These are phyloP conservation scores for Melinaea menophilus DNA, from an alignment of 2,888 invertebrate genomes.

Conservation along the genomic window DNA sequence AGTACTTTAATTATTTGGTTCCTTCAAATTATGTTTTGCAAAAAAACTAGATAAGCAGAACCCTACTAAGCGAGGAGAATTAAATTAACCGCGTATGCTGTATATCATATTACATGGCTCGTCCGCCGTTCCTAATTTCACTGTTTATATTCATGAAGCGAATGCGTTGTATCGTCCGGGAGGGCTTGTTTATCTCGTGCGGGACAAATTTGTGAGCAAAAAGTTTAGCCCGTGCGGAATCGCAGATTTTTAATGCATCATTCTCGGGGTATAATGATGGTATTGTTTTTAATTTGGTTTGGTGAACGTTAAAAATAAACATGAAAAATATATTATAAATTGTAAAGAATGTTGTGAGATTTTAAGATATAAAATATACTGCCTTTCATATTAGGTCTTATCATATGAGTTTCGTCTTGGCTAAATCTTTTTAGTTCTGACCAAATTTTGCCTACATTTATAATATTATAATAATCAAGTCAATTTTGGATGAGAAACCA, in stretches of 20 bases:
- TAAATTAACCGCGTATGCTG: conserved; percentile 65
- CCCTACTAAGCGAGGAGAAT: conserved; percentile 46
- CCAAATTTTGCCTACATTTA: too few relatives aligned
- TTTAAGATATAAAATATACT: too few relatives aligned
- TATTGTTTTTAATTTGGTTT: conserved; percentile 4
- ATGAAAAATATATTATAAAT: background rate
- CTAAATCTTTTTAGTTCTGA: too few relatives aligned
- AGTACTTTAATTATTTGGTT: background rate
- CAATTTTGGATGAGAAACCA: too few relatives aligned
- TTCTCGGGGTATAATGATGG: conserved; percentile 14
- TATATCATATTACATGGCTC: conserved; percentile 57
- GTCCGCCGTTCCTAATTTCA: conserved; percentile 58
- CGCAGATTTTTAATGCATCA: conserved; percentile 34
- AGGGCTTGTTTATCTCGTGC: conserved; percentile 63
- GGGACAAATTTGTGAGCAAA: conserved; percentile 60
- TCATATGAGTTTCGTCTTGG: too few relatives aligned
- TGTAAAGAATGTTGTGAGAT: background rate
- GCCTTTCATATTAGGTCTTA: too few relatives aligned
- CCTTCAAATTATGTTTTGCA: conserved; percentile 7
- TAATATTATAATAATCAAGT: too few relatives aligned
- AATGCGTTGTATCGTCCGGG: conserved; percentile 49
- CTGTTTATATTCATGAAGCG: conserved; percentile 73
- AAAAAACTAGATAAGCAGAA: conserved; percentile 19
- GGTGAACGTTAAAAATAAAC: conserved; percentile 6
- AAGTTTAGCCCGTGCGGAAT: conserved; percentile 47